A percentile compares a stretch with the other conserved stretches of the same genome.
These are phyloP conservation scores for Drymodes brunneopygia DNA, from an alignment of 2,113 vertebrate genomes.

Conservation along the genomic window DNA sequence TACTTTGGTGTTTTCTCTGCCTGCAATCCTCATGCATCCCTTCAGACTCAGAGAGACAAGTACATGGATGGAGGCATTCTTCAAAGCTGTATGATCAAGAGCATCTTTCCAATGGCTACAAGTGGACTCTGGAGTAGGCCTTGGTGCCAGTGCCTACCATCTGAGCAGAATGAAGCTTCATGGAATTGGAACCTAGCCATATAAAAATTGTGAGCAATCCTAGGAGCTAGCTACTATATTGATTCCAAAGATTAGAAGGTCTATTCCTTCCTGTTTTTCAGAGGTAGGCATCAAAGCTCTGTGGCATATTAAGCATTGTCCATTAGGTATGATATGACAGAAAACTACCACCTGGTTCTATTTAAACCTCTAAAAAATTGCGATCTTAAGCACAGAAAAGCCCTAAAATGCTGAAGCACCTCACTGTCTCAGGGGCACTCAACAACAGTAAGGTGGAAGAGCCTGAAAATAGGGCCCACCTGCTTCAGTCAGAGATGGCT, in stretches of 20 bases:
- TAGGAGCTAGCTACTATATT: neutral
- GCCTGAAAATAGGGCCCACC: neutral
- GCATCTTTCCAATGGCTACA: neutral
- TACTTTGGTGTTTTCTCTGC: neutral
- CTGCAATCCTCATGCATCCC: neutral
- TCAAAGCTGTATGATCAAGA: neutral
- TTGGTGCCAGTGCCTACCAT: neutral
- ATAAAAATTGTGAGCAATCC: neutral
- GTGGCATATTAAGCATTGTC: neutral
- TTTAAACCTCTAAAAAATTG: neutral
- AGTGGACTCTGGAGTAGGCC: neutral
- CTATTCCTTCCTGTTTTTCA: neutral
- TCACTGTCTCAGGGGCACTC: neutral
- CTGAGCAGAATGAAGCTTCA: neutral
- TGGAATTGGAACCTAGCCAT: neutral
- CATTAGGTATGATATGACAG: neutral
- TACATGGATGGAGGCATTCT: neutral
- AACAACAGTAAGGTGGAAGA: neutral
- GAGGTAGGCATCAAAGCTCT: neutral
- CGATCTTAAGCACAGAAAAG: neutral
- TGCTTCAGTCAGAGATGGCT: neutral
- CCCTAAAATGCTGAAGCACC: neutral
- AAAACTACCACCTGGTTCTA: neutral
- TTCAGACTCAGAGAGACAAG: neutral
- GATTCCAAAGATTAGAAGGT: neutral